Base-by-base conservation (phyloP, 2,797 vertebrate species). In the Notamacropus eugenii region DNA sequence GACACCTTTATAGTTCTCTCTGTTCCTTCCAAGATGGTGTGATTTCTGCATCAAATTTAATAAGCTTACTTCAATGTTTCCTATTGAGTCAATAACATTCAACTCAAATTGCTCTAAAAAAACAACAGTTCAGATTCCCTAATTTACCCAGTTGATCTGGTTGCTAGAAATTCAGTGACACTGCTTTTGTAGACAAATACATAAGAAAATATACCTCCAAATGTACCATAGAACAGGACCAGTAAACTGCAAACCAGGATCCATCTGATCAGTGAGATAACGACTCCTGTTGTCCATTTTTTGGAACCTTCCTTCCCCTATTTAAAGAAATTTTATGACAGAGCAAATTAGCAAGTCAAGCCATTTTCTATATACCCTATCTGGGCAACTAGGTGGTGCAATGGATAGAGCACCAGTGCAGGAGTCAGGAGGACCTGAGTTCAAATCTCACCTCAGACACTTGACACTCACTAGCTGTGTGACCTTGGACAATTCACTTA, bases 21-120 rank as follows among this genome's bases (percentile, higher is more conserved):
- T n/a, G 12, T 14, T 59, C 57, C 8, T 58, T 58, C 27, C 9
- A 3, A 62, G 62, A n/a, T n/a, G 4, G 62, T 67, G 5, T n/a
- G 95, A 5, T 97, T 82, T 54, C 46, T 62, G 55, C 29, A 56
- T 27, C 55, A 96, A 93, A 97, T 55, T 93, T 4, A 90, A 55
- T 94, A 96, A 91, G 14, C 90, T 90, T 74, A 14, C 90, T 90
- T 74, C 62, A 91, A n/a, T 55, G 62, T 14, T 93, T 92, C 31
- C 54, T 90, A 54, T 28, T 92, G 57, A 93, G 54, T 90, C 95
- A 55, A 13, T 91, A 50, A 67, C 57, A 74, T 94, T 90, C 93
- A 96, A 94, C n/a, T 56, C 29, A 94, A 94, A 54, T 40, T 90
- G 58, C 27, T 54, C 14, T 22, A 5, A 67, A n/a, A 31, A 50